Evolutionary conservation across 2,888 invertebrate genomes (phyloP).

Genomic region (Apodemia mormo): DNA sequence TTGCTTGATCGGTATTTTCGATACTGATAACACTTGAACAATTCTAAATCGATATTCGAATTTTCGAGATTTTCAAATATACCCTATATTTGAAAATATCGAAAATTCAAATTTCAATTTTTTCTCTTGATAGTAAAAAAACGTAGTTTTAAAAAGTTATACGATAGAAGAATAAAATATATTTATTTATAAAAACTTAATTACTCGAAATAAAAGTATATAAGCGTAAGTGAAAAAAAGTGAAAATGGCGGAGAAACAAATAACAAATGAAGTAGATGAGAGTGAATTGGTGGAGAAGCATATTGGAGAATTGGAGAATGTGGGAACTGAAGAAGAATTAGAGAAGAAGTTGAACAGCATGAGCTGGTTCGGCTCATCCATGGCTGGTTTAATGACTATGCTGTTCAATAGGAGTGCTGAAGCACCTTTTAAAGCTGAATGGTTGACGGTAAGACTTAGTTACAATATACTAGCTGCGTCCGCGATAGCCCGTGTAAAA

Average conservation of each 20-base stretch:
- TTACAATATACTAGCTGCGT: no score
- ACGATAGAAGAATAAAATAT: no score
- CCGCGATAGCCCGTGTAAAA: no score
- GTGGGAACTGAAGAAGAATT: conserved; percentile 55
- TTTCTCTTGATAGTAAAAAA: no score
- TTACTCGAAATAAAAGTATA: neutral
- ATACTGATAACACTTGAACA: no score
- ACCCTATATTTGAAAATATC: no score
- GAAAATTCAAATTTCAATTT: no score
- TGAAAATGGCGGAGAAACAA: conserved; percentile 18
- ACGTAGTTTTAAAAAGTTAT: no score
- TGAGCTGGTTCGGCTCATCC: conserved; percentile 53
- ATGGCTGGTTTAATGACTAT: conserved; percentile 63
- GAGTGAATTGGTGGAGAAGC: conserved; percentile 50
- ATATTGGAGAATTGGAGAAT: conserved; percentile 52
- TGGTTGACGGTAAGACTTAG: conserved; percentile 22
- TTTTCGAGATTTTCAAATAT: no score
- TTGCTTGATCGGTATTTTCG: no score
- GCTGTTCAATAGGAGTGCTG: conserved; percentile 55
- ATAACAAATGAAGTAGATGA: conserved; percentile 10
- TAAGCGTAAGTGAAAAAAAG: neutral
- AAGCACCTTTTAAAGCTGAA: conserved; percentile 60
- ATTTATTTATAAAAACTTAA: neutral
- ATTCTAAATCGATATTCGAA: no score
- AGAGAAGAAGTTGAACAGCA: conserved; percentile 48